These are phyloP conservation scores for Drosophila jambulina DNA, from an alignment of 1,140 invertebrate genomes.

Conservation along the genomic window DNA sequence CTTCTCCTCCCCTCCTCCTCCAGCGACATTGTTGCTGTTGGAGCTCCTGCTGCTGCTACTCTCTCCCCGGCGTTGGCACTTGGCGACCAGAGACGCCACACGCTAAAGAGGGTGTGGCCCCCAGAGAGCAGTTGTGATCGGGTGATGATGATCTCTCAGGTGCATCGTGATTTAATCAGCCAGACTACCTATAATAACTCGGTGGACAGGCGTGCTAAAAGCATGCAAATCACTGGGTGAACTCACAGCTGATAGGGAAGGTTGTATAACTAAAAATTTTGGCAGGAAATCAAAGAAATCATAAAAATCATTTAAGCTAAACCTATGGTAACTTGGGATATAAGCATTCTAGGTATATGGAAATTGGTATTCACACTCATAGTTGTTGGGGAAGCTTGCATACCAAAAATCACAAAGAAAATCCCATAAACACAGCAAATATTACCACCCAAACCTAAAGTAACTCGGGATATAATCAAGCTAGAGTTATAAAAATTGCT, in stretches of 20 bases:
- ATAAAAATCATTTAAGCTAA: neutral
- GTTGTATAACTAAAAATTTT: neutral
- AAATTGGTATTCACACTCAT: neutral
- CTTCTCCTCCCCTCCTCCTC: neutral
- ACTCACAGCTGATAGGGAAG: neutral
- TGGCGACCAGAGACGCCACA: neutral
- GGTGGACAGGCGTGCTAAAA: neutral
- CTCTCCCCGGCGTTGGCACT: constrained; percentile 15
- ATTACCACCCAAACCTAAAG: neutral
- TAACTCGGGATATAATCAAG: neutral
- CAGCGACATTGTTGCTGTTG: constrained; percentile 8
- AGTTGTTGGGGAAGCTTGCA: neutral
- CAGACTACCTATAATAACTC: neutral
- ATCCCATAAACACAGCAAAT: neutral
- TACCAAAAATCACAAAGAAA: neutral
- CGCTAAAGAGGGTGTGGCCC: constrained; percentile 48
- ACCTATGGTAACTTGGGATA: neutral
- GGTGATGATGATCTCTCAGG: neutral
- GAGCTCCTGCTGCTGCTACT: constrained; percentile 15
- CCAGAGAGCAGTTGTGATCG: constrained; percentile 6
- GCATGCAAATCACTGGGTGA: neutral
- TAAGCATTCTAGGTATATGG: neutral
- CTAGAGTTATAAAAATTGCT: neutral
- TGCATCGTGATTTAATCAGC: constrained; percentile 16
- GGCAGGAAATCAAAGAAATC: neutral